Evolutionary conservation across 2,888 invertebrate genomes (phyloP), one percentile per base, ranked within the genome.

Genomic region (Apeira syringaria): DNA sequence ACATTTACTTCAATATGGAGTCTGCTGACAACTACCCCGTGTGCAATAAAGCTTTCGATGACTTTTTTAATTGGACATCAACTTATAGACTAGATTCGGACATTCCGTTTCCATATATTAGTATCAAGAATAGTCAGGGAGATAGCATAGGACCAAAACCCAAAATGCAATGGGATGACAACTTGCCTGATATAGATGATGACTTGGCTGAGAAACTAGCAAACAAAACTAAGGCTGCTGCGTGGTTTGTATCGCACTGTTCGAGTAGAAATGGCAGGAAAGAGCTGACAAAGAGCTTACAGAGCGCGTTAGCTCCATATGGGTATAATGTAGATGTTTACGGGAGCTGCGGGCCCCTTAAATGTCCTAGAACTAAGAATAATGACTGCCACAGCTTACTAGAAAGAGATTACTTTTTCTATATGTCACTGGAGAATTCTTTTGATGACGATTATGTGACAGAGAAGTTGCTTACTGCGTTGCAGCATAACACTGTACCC

Each of bases 361-460:
- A 56, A 6, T 88, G 88, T 43, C 67, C 80, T 0, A 63, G 54
- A 41, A 22, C 57, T 0, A 52, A 47, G 2, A 53, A 61, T n/a
- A 33, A 60, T 0, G 62, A 61, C 9, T 90, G 89, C 43, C 63
- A 75, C 35, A 49, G 42, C 13, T 67, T 78, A 54, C 46, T 91
- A 28, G 87, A 91, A 48, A 79, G 71, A 7, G 87, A 93, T 41
- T 95, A 95, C 73, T 94, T 92, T 66, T 95, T 95, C 66, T 95
- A 95, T 64, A 72, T 95, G 49, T 81, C 92, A 0, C 93, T 95
- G 61, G 95, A 95, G 76, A 95, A 95, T 71, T 93, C 94, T 1
- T 91, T 94, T 55, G 93, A 93, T 58, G 82, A 81, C 32, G 88
- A 88, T 53, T 88, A 87, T 29, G 80, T 87, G 1, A 85, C 88